phyloP scores from a whole-genome alignment of 2,797 vertebrate species.

The Lophius americanus region DNA sequence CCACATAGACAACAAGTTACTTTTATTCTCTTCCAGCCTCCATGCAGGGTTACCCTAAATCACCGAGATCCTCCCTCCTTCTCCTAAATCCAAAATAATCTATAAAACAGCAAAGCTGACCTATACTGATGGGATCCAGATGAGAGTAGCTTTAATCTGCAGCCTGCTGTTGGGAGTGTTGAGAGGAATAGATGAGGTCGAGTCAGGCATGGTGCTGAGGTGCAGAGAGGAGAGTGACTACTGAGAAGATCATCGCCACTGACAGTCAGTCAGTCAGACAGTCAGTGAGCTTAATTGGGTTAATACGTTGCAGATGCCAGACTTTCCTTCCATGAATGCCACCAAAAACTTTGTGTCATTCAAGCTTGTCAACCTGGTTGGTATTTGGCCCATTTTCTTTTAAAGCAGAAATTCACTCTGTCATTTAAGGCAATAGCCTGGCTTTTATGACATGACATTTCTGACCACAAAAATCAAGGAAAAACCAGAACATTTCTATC shows the following conservation, averaged over 20 bases:
- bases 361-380: conserved; percentile 4
- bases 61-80: conserved; percentile 42
- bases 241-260: conserved; percentile 39
- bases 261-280: conserved; percentile 38
- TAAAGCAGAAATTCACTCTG: background rate
- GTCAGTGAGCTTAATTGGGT: background rate
- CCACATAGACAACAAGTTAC: conserved; percentile 55
- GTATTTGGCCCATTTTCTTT: background rate
- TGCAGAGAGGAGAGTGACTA: conserved; percentile 41
- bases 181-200: conserved; percentile 49
- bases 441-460: background rate
- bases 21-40: conserved; percentile 71
- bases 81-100: conserved; percentile 72
- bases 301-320: conserved; percentile 53
- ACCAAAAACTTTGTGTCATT: conserved; percentile 11
- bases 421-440: background rate
- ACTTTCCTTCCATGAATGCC: conserved; percentile 3
- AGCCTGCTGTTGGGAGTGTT: conserved; percentile 35
- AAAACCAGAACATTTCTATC: background rate
- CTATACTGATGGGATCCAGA: conserved; percentile 75
- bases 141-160: conserved; percentile 71
- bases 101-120: conserved; percentile 54
- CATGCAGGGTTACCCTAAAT: conserved; percentile 68
- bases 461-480: background rate
- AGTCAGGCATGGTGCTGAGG: conserved; percentile 34